Percentiles rank a stretch among this genome's conserved stretches.
phyloP scores from a whole-genome alignment of 1,140 invertebrate genomes.

The Hylyphantes graminicola region DNA sequence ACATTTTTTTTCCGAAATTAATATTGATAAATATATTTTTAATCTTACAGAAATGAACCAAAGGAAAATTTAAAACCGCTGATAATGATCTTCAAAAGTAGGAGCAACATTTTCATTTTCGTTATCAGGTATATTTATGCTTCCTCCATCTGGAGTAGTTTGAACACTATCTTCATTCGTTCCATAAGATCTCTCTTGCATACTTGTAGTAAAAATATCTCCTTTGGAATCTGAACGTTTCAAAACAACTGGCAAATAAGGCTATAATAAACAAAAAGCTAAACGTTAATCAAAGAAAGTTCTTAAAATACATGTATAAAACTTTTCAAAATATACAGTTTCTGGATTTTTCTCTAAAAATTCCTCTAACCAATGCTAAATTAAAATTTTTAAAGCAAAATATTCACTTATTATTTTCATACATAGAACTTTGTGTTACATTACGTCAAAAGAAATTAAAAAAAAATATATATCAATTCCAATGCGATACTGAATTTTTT shows the following conservation, averaged over 20 bases:
- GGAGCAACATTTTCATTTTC: conserved; percentile 30
- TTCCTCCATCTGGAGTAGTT: conserved; percentile 49
- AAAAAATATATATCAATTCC: too few species aligned
- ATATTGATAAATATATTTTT: too few species aligned
- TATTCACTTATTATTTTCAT: too few species aligned
- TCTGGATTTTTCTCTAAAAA: too few species aligned
- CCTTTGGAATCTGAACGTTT: conserved; percentile 44
- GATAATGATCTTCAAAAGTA: conserved; percentile 27
- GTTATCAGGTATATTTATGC: conserved; percentile 43
- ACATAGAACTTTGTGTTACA: too few species aligned
- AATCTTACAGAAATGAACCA: background rate
- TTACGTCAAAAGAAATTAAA: too few species aligned
- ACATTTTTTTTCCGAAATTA: too few species aligned
- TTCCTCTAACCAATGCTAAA: too few species aligned
- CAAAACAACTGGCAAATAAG: conserved; percentile 42
- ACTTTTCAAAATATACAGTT: too few species aligned
- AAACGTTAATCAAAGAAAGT: background rate
- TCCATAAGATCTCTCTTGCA: conserved; percentile 51
- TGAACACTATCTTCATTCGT: conserved; percentile 57
- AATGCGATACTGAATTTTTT: too few species aligned
- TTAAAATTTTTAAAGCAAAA: too few species aligned
- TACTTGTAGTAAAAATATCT: conserved; percentile 53
- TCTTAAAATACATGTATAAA: too few species aligned
- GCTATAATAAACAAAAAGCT: conserved; percentile 19
- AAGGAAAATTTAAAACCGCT: conserved; percentile 25